Conservation (phyloP, 2,797 vertebrate genomes). For the Vireo griseus region DNA sequence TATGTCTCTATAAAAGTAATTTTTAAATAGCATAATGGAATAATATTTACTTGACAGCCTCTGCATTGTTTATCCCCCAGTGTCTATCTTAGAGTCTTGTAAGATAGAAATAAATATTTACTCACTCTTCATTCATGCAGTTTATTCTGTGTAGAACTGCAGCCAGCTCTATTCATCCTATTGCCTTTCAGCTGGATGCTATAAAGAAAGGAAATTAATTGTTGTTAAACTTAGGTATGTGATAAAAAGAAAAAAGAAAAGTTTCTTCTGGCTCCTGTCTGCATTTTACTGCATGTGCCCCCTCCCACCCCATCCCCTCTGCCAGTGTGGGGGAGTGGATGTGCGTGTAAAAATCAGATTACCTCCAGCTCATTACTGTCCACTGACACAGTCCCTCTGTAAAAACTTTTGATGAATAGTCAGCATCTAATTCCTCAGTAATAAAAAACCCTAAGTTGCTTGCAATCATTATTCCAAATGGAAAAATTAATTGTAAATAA, state of each 20-base stretch:
- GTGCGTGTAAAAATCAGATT: neutral
- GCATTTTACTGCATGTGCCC: neutral
- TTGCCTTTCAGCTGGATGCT: neutral
- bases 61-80: neutral
- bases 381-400: conserved; percentile 38
- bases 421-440: conserved; percentile 58
- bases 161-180: neutral
- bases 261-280: neutral
- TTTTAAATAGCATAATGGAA: neutral
- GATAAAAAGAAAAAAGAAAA: neutral
- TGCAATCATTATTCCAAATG: conserved; percentile 76
- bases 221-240: neutral
- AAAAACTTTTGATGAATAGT: conserved; percentile 71
- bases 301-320: neutral
- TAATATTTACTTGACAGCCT: neutral
- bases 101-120: conserved; percentile 6
- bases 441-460: conserved; percentile 46
- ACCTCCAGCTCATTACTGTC: conserved; percentile 29
- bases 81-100: neutral
- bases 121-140: neutral
- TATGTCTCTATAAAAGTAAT: neutral
- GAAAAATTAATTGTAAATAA: conserved; percentile 82
- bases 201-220: neutral
- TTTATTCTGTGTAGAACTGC: neutral
- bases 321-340: neutral